Base-by-base conservation (phyloP, 2,113 vertebrate genomes). In the Nibea albiflora region DNA sequence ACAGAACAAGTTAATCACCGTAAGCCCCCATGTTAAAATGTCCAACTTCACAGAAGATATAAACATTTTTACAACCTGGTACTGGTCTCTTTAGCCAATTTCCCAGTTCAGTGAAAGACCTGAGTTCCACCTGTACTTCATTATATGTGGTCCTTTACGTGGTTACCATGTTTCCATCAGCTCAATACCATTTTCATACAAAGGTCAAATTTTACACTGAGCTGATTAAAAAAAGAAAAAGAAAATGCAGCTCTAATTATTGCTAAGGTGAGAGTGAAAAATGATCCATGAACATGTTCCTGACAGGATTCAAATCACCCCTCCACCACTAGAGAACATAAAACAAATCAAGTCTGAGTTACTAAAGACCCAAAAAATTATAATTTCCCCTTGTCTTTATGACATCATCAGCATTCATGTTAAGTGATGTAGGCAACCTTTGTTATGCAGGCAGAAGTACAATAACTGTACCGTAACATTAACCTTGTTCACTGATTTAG, bases 401-500 rank as follows among this genome's bases (percentile, higher is more conserved):
- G 35, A 39, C 24, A 8, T 31, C 11, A 12, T n/a, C 31, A 42
- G 10, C 60, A 62, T 39, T 62, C 2, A n/a, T 6, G 5, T 5
- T 20, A 22, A 22, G 9, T 15, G 31, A 16, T 53, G 19, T 63
- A 24, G n/a, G 24, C 3, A 57, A 28, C 15, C 6, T 53, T 50
- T 9, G 8, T 66, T 58, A 58, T 53, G 31, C 19, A 46, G 49
- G n/a, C 31, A 39, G 3, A 68, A 44, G 73, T 47, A 63, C 8
- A 75, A 70, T 73, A 70, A 58, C 44, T 57, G 6, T 6, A 73
- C 22, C 46, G 3, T n/a, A 53, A 39, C 77, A 57, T 70, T 52
- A 52, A 70, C 64, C 58, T 46, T n/a, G 20, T 68, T 19, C 54
- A 72, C 22, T 31, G 19, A 75, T 68, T 24, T 35, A 68, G 54